Percentiles rank a stretch among this genome's conserved stretches.
Conservation (phyloP, 2,888 invertebrate genomes). For the Oscheius myriophilus region DNA sequence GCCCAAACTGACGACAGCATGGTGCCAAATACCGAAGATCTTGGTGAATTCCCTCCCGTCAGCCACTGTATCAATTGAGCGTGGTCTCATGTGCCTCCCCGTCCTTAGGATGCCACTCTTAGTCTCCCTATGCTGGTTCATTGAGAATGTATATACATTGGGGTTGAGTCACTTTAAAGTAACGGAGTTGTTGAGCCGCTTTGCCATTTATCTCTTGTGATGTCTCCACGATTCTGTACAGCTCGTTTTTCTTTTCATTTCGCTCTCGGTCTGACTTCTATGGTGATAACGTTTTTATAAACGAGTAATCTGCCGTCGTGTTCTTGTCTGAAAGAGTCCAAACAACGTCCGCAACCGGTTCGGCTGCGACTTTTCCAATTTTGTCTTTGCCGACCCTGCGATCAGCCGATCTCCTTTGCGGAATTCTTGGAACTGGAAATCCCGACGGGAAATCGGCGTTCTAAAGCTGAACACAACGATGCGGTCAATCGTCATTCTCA, state of each 20-base stretch:
- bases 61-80: conserved; percentile 52
- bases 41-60: conserved; percentile 66
- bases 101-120: too few species aligned
- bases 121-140: too few species aligned
- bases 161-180: not conserved
- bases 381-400: conserved; percentile 9
- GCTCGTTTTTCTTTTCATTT: conserved; percentile 3
- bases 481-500: conserved; percentile 7
- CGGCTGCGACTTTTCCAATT: conserved; percentile 4
- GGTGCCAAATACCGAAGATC: conserved; percentile 59
- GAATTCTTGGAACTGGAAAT: conserved; percentile 25
- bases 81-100: not conserved
- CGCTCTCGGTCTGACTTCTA: conserved; percentile 3
- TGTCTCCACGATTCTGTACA: not conserved
- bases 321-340: conserved; percentile 5
- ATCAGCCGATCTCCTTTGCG: conserved; percentile 18
- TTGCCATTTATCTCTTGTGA: too few species aligned
- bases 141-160: conserved; percentile 11
- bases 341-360: conserved; percentile 13
- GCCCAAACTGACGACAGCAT: conserved; percentile 12
- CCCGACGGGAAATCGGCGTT: conserved; percentile 6
- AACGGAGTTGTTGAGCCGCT: too few species aligned
- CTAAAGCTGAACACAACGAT: not conserved
- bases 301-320: conserved; percentile 5
- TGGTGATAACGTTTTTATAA: not conserved